Percentiles rank a stretch among this genome's conserved stretches.
phyloP scores from a whole-genome alignment of 2,888 invertebrate genomes.

The Actias luna region DNA sequence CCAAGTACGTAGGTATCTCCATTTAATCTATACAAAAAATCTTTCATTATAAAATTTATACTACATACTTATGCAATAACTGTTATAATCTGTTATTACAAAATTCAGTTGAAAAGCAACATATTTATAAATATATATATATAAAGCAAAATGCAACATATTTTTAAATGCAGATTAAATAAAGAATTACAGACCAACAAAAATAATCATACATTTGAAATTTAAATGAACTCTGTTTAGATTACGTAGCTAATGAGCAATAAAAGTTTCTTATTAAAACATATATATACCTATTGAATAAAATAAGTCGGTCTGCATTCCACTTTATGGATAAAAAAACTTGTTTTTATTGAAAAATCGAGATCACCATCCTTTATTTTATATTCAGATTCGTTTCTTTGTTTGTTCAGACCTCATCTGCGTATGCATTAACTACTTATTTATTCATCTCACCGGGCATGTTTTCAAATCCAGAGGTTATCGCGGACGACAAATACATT shows the following conservation, averaged over 20 bases:
- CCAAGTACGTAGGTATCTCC: constrained; percentile 20
- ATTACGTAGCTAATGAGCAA: neutral
- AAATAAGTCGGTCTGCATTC: constrained; percentile 29
- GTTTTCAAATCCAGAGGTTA: constrained; percentile 67
- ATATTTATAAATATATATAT: no score
- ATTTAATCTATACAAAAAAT: neutral
- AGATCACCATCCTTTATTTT: constrained; percentile 64
- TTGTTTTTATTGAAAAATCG: constrained; percentile 63
- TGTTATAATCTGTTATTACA: neutral
- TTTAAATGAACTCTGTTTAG: neutral
- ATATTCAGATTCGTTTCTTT: constrained; percentile 72
- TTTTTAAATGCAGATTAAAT: neutral
- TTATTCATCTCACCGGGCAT: constrained; percentile 54
- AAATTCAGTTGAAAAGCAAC: no score
- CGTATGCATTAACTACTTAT: constrained; percentile 63
- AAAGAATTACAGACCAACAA: neutral
- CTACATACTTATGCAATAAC: neutral
- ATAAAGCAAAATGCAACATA: no score
- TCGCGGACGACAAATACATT: constrained; percentile 65
- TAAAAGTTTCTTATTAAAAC: neutral
- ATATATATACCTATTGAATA: constrained; percentile 19
- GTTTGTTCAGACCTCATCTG: constrained; percentile 70
- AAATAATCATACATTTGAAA: neutral
- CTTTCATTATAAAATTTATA: neutral
- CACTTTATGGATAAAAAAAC: constrained; percentile 37